Base-by-base conservation (phyloP, 2,113 vertebrate species). In the Anguilla rostrata region DNA sequence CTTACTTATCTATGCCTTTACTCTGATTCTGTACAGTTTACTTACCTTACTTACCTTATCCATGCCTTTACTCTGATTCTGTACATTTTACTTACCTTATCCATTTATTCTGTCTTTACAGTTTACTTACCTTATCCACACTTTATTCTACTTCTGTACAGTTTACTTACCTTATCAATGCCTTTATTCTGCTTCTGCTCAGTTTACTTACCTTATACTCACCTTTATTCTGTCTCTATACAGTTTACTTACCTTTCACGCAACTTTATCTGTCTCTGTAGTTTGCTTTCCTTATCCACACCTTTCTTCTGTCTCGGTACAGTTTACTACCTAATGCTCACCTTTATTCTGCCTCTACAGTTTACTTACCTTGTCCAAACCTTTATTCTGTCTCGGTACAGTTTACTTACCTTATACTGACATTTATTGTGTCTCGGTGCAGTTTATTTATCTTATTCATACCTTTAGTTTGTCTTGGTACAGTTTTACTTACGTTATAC, bases 111-210 rank as follows among this genome's bases (percentile, higher is more conserved):
- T 12, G 49, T 1, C 43, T 46, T 1, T 53, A 46, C 43, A 53
- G 12, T 26, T 22, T 26, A 66, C 22, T 26, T 8, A 66, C 22
- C 60, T 66, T 22, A 66, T 26, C 0, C 1, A 2, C 18, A 1
- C 82, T 6, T 56, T 83, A 34, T 34, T 80, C 90, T 89, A 92
- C 66, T 87, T 90, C 89, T 91, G 84, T 46, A 46, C 43, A 46
- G 2, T 53, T 11, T 14, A 53, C 49, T 53, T 53, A 53, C 49
- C 49, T 53, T 53, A 53, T 14, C 1, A 39, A 22, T 7, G 9
- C 43, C 82, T 6, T 56, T 83, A 34, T 34, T 80, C 90, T 89
- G 92, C 66, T 87, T 90, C 89, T 91, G 84, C 2, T 1, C 43
- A 46, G 2, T 53, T 40, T 7, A 81, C 26, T n/a, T 53, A 12